phyloP scores from a whole-genome alignment of 2,113 vertebrate genomes.

The zebrafish (Danio rerio) region GRCz12tu NC_133190.1:45133501-45134000 shows the following conservation, averaged over 20 bases:
- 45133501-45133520: no score
- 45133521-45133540: no score
- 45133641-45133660: no score
- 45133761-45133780: not conserved
- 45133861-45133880: not conserved
- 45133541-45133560: no score
- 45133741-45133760: not conserved
- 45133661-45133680: no score
- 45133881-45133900: not conserved
- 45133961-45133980: not conserved
- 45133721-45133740: not conserved
- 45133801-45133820: not conserved
- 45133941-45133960: not conserved
- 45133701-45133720: not conserved
- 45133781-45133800: not conserved
- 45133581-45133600: no score
- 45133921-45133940: slow-evolving; percentile 1
- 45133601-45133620: no score
- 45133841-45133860: not conserved
- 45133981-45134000: not conserved
- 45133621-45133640: no score
- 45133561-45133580: no score
- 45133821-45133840: not conserved
- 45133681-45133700: not conserved
- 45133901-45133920: not conserved